A percentile compares a stretch with the other conserved stretches of the same genome.
phyloP scores from a whole-genome alignment of 2,888 invertebrate genomes.

The Tachina fera region DNA sequence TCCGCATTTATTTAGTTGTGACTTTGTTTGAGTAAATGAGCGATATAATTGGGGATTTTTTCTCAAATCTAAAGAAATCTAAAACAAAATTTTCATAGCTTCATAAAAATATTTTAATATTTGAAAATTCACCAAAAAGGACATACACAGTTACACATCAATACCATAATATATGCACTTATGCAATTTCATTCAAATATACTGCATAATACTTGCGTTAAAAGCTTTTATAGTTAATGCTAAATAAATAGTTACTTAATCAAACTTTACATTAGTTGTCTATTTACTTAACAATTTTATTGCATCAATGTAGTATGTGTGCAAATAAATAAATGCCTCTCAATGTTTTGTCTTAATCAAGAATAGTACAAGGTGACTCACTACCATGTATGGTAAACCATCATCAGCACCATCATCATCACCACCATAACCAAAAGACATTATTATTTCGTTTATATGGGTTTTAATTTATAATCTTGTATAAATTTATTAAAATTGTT shows the following conservation, averaged over 20 bases:
- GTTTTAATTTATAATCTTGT: conserved; percentile 13
- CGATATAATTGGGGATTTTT: too few species aligned
- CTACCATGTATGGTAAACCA: conserved; percentile 62
- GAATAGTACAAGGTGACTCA: conserved; percentile 69
- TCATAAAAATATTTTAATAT: too few species aligned
- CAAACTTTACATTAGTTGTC: conserved; percentile 51
- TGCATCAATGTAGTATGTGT: conserved; percentile 1
- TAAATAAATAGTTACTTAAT: conserved; percentile 49
- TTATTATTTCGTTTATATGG: background rate
- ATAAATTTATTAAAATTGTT: conserved; percentile 23
- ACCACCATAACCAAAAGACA: conserved; percentile 19
- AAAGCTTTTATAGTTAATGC: conserved; percentile 37
- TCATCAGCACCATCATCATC: conserved; percentile 50
- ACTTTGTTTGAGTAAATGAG: too few species aligned
- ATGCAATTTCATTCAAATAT: background rate
- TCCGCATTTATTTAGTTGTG: too few species aligned
- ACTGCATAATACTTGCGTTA: conserved; percentile 2
- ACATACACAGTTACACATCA: too few species aligned
- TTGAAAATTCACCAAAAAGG: too few species aligned
- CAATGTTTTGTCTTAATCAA: conserved; percentile 35
- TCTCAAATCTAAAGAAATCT: too few species aligned
- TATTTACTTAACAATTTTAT: conserved; percentile 33
- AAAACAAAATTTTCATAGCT: too few species aligned
- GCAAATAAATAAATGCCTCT: conserved; percentile 24
- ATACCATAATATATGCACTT: too few species aligned